Evolutionary conservation across 2,888 invertebrate species (phyloP), one percentile per base, ranked within the genome.

Genomic region (Clitarchus hookeri): DNA sequence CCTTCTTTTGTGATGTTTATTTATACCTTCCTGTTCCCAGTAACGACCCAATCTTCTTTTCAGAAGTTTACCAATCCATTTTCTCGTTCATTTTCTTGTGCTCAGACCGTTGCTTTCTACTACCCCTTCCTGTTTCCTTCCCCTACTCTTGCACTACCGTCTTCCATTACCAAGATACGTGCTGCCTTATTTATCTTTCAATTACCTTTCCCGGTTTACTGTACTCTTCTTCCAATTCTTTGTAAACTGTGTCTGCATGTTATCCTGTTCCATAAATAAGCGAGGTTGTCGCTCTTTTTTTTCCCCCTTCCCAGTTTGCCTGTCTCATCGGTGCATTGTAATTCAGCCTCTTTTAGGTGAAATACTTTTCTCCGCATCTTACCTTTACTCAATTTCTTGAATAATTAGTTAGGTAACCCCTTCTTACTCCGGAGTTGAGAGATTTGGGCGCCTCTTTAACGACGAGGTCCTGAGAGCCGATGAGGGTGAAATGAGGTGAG

Each of bases 161-260:
- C 19, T 0, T 3, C n/a, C 65, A n/a, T 65, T 65, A n/a, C 65
- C 65, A n/a, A 8, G 19, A 23, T 65, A 23, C 65, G 19, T 65
- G 65, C 65, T n/a, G 23, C n/a, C n/a, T 65, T 65, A n/a, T 65
- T 65, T 65, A 65, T 65, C 65, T 65, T 65, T 65, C 65, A 65
- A 65, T 65, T 65, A 65, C 65, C 19, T 65, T 23, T 23, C 65
- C n/a, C 65, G 19, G 65, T 65, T 65, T n/a, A n/a, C 65, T 65
- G 65, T 65, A 8, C 65, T 19, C 65, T 65, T n/a, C 65, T 65
- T 9, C 65, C 65, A 19, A 1, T 65, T 65, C 65, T 65, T 65
- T 19, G 19, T n/a, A 19, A n/a, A n/a, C 65, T n/a, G 65, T 48
- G 48, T 48, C 65, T 6, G 65, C 65, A 12, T 65, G 65, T 23